These are phyloP conservation scores for Stictonetta naevosa DNA, from an alignment of 2,113 vertebrate species.

Conservation along the genomic window DNA sequence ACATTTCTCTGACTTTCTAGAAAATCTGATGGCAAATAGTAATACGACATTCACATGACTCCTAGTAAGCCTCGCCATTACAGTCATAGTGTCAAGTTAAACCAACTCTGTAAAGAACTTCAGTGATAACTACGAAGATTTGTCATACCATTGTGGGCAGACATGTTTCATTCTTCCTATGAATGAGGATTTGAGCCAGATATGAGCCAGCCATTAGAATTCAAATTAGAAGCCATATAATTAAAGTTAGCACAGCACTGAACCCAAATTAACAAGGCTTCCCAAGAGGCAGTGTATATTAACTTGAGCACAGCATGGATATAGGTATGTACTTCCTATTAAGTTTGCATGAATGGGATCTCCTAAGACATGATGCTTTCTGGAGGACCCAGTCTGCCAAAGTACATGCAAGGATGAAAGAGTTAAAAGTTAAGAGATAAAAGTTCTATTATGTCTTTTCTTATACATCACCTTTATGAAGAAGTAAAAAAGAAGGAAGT, in stretches of 20 bases:
- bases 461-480: accelerated
- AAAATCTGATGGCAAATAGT: not conserved
- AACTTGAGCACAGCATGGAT: not conserved
- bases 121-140: not conserved
- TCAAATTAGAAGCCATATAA: conserved; percentile 41
- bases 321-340: not conserved
- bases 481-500: not conserved
- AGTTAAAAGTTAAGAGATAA: not conserved
- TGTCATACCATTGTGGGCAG: not conserved
- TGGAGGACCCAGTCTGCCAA: not conserved
- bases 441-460: not conserved
- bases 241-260: conserved; percentile 24
- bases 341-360: not conserved
- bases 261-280: conserved; percentile 36
- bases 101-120: not conserved
- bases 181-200: not conserved
- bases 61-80: not conserved
- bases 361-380: not conserved
- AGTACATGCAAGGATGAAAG: not conserved
- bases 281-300: not conserved
- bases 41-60: not conserved
- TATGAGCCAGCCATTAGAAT: not conserved
- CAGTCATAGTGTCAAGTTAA: not conserved
- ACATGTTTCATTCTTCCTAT: not conserved
- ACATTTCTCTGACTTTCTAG: not conserved